Conservation (phyloP, 1,140 invertebrate genomes). For the Liolophura sinensis region DNA sequence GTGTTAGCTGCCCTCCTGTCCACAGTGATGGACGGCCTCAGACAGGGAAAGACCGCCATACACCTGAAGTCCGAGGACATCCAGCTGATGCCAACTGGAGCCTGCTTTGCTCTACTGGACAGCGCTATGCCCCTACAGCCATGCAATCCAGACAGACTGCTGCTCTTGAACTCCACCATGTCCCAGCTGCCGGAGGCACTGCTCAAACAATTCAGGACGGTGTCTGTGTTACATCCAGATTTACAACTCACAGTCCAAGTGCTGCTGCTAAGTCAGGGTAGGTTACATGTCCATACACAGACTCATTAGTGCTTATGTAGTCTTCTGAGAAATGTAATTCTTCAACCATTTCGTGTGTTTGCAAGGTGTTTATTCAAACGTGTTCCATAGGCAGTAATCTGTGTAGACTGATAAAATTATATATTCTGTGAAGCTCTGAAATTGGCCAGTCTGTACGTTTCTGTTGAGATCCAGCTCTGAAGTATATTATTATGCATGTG, state of each 20-base stretch:
- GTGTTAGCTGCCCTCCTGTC: slow-evolving; percentile 49
- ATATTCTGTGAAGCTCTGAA: too few relatives aligned
- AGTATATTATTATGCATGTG: too few relatives aligned
- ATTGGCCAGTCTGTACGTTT: too few relatives aligned
- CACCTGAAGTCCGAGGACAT: slow-evolving; percentile 47
- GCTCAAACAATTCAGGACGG: slow-evolving; percentile 46
- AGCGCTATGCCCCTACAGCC: slow-evolving; percentile 23
- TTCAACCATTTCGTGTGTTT: too few relatives aligned
- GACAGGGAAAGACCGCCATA: slow-evolving; percentile 37
- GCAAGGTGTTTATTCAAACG: too few relatives aligned
- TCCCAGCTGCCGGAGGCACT: slow-evolving; percentile 42
- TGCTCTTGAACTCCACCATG: slow-evolving; percentile 43
- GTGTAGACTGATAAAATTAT: too few relatives aligned
- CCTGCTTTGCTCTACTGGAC: slow-evolving; percentile 36
- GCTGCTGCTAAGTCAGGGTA: slow-evolving; percentile 54
- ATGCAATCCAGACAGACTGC: slow-evolving; percentile 44
- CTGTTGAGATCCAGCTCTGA: too few relatives aligned
- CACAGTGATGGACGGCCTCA: slow-evolving; percentile 42
- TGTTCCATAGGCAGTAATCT: too few relatives aligned
- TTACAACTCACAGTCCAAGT: slow-evolving; percentile 45
- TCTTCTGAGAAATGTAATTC: too few relatives aligned
- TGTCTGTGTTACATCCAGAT: slow-evolving; percentile 48
- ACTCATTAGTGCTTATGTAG: too few relatives aligned
- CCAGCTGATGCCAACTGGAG: slow-evolving; percentile 37
- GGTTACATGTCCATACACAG: not conserved